Percentiles rank a stretch among this genome's conserved stretches.
phyloP scores from a whole-genome alignment of 2,113 vertebrate species.

The Tiliqua scincoides region DNA sequence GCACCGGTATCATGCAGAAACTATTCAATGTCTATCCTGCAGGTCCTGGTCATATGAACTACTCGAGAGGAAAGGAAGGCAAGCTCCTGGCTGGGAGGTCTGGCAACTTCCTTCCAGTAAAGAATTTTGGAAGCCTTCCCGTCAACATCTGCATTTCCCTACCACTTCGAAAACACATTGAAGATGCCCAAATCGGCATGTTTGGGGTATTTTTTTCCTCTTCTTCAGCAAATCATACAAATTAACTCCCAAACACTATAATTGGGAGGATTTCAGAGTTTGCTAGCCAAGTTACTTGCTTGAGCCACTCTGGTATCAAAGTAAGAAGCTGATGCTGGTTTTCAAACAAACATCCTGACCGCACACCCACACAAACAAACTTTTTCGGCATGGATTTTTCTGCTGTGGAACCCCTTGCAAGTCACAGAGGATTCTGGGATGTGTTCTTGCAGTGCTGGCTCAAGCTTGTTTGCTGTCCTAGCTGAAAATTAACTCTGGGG shows the following conservation, averaged over 20 bases:
- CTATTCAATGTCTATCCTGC: background rate
- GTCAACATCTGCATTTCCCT: background rate
- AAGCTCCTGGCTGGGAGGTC: background rate
- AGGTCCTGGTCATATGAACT: background rate
- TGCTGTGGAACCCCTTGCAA: background rate
- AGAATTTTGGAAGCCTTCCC: background rate
- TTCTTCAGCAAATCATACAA: background rate
- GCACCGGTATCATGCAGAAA: background rate
- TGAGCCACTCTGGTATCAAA: background rate
- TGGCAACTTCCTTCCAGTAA: background rate
- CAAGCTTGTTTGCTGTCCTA: too few species aligned
- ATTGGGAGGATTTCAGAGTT: background rate
- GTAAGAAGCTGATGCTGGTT: background rate
- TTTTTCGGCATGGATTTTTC: background rate
- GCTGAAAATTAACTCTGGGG: background rate
- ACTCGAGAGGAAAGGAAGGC: background rate
- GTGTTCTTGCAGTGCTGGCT: background rate
- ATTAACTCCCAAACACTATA: slow-evolving; percentile 1
- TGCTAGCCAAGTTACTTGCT: background rate
- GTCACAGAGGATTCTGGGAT: background rate
- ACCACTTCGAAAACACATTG: background rate
- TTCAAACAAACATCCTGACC: background rate
- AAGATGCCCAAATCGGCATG: background rate
- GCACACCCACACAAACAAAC: too few species aligned
- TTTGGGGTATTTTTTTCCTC: background rate